phyloP scores from a whole-genome alignment of 2,113 vertebrate genomes.

The Chelonoidis abingdonii region DNA sequence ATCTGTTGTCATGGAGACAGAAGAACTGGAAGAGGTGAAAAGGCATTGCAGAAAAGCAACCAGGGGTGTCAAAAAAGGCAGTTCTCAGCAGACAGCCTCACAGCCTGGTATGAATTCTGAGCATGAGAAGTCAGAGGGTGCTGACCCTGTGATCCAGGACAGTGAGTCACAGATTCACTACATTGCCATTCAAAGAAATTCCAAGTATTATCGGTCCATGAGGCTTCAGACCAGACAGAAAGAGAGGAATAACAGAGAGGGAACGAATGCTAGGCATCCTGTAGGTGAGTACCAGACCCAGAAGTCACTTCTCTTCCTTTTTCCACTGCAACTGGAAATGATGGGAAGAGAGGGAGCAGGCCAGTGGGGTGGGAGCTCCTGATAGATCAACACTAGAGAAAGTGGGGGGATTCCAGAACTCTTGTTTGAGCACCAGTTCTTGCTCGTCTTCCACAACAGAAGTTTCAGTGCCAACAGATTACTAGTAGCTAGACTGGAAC shows the following conservation, averaged over 20 bases:
- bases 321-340: neutral
- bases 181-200: constrained; percentile 78
- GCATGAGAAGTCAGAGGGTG: constrained; percentile 20
- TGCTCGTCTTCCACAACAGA: neutral
- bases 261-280: accelerated
- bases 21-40: constrained; percentile 46
- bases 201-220: constrained; percentile 77
- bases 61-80: neutral
- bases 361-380: neutral
- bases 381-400: neutral
- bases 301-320: neutral
- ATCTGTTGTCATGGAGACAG: constrained; percentile 73
- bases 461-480: neutral
- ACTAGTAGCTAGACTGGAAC: neutral
- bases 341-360: neutral
- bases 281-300: constrained; percentile 75
- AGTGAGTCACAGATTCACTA: neutral
- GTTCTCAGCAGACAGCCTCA: neutral
- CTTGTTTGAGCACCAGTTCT: neutral
- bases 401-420: neutral
- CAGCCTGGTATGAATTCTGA: constrained; percentile 32
- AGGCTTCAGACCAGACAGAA: constrained; percentile 55
- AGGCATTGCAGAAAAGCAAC: neutral
- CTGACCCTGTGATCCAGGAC: neutral
- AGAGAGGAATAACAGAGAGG: neutral